Conservation (phyloP, 2,113 vertebrate genomes). For the Cheilinus undulatus region DNA sequence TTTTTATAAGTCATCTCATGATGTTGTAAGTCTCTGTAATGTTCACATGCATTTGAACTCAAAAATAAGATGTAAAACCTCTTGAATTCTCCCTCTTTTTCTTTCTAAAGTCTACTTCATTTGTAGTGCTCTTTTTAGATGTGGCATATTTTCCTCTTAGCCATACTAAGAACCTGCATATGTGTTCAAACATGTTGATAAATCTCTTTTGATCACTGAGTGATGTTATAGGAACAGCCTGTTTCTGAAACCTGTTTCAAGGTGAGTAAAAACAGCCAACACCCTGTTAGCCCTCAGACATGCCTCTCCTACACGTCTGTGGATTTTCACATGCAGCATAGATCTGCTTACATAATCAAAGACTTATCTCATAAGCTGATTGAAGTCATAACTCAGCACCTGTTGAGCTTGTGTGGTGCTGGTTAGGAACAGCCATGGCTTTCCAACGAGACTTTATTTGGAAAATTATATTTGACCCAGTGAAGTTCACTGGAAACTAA, state of each 20-base stretch:
- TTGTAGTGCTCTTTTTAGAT: background rate
- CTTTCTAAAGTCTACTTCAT: background rate
- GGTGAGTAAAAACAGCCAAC: slow-evolving; percentile 24
- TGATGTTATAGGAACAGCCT: background rate
- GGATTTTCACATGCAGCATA: slow-evolving; percentile 27
- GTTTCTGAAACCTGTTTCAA: slow-evolving; percentile 48
- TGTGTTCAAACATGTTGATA: slow-evolving; percentile 49
- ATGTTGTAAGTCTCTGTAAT: background rate
- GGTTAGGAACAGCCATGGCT: background rate
- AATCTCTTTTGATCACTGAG: slow-evolving; percentile 6
- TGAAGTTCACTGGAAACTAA: too few species aligned
- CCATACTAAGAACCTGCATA: background rate
- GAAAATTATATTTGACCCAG: background rate
- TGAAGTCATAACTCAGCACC: slow-evolving; percentile 13
- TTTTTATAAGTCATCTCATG: background rate
- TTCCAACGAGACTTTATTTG: background rate
- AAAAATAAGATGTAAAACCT: background rate
- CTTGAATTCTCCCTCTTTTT: background rate
- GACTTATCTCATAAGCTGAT: slow-evolving; percentile 37
- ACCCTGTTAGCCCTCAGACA: slow-evolving; percentile 22
- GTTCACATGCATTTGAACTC: background rate
- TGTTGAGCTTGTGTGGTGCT: background rate
- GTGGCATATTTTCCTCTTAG: background rate
- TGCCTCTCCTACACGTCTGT: slow-evolving; percentile 12
- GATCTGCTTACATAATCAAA: slow-evolving; percentile 56